Evolutionary conservation across 2,888 invertebrate genomes (phyloP), one percentile per base, ranked within the genome.

Genomic region (Hemistola chrysoprasaria): DNA sequence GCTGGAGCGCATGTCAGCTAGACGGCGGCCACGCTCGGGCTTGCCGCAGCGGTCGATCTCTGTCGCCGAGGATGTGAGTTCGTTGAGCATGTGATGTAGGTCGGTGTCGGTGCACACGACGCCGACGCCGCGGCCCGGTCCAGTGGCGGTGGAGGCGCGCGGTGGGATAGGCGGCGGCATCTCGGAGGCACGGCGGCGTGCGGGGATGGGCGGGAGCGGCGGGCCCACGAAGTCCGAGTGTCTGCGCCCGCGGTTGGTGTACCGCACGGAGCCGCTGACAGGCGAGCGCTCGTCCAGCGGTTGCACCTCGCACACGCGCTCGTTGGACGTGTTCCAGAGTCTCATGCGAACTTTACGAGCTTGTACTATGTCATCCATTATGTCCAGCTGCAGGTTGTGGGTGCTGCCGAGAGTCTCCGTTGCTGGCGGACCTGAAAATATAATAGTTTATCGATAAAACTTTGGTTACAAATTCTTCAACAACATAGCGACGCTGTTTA

Each of bases 301-400:
- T 65, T 95, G 95, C 11, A 96, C 94, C 73, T 96, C 96, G 70
- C 95, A 95, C 6, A 96, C 93, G 38, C 92, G 92, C 72, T 94
- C 94, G 62, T 91, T 95, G 44, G 95, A 93, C 1, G 95, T 95
- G 49, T 94, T 95, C 95, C 95, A 95, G 65, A 96, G 91, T 65
- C 95, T 95, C 92, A 96, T 93, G 45, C 95, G 92, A 0, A 95
- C 92, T 89, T 95, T 95, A 32, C 95, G 91, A 7, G 95, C 94
- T 63, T 93, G 93, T 7, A 95, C 94, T 47, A 96, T 96, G 66
- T 96, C 95, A 62, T 96, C 96, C 95, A 96, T 95, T 54, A 96
- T 95, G 67, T 96, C 96, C 59, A 96, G 81, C 70, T 95, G 95
- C 4, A 96, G 88, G 68, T 95, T 96, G 73, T 95, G 95, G 25